Percentiles rank a stretch among this genome's conserved stretches.
Evolutionary conservation across 2,888 invertebrate genomes (phyloP).

Genomic region (Orthonevra nobilis): DNA sequence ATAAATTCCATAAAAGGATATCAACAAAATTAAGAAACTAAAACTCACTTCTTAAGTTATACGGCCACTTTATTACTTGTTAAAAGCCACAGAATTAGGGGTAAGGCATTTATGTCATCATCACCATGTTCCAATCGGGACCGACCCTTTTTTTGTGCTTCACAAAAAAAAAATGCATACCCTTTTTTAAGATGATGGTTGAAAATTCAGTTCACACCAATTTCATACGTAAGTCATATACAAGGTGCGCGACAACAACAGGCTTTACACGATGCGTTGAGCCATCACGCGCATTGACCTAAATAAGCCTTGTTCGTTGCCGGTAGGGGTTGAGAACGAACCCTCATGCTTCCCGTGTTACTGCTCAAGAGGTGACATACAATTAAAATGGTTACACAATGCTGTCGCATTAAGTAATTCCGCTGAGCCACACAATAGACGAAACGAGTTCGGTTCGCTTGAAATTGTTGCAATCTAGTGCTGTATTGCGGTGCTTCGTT

Average conservation of each 20-base stretch:
- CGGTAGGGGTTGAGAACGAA: constrained; percentile 33
- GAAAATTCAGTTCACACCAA: constrained; percentile 67
- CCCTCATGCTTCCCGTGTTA: constrained; percentile 60
- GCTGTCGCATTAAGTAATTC: constrained; percentile 66
- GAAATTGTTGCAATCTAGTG: constrained; percentile 66
- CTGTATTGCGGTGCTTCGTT: constrained; percentile 20
- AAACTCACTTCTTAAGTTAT: no score
- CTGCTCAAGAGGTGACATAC: constrained; percentile 66
- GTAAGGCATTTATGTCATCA: constrained; percentile 63
- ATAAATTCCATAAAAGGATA: not conserved
- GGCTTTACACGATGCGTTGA: constrained; percentile 33
- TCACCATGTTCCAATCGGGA: constrained; percentile 33
- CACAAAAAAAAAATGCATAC: not conserved
- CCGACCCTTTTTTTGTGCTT: no score
- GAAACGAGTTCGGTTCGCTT: constrained; percentile 35
- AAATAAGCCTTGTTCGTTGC: constrained; percentile 62
- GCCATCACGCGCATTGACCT: constrained; percentile 48
- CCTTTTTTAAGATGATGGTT: constrained; percentile 29
- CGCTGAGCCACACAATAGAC: constrained; percentile 49
- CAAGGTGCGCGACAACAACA: constrained; percentile 32
- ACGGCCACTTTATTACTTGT: constrained; percentile 49
- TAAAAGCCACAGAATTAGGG: constrained; percentile 67
- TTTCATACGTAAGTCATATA: constrained; percentile 52
- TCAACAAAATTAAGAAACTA: no score
- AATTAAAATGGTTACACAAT: constrained; percentile 70